These are phyloP conservation scores for Listronotus oregonensis DNA, from an alignment of 1,140 invertebrate genomes.

Conservation along the genomic window DNA sequence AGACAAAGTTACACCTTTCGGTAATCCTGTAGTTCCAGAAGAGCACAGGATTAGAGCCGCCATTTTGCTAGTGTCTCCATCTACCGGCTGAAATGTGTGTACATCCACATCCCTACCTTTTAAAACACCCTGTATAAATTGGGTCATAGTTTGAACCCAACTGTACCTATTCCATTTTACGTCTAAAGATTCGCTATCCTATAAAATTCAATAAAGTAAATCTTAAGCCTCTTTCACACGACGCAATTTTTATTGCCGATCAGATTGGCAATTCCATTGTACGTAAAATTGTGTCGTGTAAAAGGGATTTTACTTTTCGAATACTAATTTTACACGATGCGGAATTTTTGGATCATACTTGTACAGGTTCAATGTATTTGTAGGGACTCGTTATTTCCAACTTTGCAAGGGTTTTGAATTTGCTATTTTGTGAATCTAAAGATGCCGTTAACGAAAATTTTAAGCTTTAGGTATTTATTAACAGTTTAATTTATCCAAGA, in stretches of 20 bases:
- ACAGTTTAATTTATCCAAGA: no score
- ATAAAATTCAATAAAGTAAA: neutral
- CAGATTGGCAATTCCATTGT: neutral
- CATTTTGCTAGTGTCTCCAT: conserved; percentile 39
- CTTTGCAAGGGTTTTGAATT: no score
- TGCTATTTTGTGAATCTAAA: no score
- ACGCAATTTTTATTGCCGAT: neutral
- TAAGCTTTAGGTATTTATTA: no score
- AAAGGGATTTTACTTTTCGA: no score
- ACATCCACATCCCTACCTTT: conserved; percentile 10
- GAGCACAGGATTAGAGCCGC: conserved; percentile 58
- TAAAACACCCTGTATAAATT: conserved; percentile 31
- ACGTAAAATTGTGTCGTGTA: neutral
- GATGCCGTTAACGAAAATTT: no score
- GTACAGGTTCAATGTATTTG: no score
- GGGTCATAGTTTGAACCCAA: conserved; percentile 24
- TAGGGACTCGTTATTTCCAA: no score
- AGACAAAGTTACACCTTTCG: conserved; percentile 79
- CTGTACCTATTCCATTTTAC: neutral
- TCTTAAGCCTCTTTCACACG: neutral
- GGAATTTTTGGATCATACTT: no score
- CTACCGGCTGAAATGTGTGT: conserved; percentile 23
- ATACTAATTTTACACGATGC: no score
- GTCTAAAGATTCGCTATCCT: neutral
- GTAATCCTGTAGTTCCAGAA: conserved; percentile 74